These are phyloP conservation scores for Diaphora mendica DNA, from an alignment of 2,888 invertebrate species.

Conservation along the genomic window DNA sequence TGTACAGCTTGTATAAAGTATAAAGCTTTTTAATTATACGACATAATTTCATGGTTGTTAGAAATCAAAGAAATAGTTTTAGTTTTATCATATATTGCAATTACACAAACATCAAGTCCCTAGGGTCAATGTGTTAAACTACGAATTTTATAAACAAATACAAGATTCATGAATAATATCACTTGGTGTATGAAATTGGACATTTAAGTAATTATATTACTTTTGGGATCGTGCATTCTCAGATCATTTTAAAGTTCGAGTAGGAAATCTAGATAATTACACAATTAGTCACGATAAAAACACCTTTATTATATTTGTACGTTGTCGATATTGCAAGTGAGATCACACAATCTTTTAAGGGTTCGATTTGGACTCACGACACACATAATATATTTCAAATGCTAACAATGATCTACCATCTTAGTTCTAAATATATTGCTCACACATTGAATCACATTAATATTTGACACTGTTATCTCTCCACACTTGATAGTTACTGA, in stretches of 20 bases:
- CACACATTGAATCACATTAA: slow-evolving; percentile 68
- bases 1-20: too few relatives aligned
- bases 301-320: neutral
- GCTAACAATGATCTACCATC: slow-evolving; percentile 21
- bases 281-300: neutral
- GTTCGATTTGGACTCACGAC: slow-evolving; percentile 2
- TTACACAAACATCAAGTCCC: neutral
- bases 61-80: neutral
- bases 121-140: neutral
- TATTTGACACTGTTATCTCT: slow-evolving; percentile 54
- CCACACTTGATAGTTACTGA: slow-evolving; percentile 20
- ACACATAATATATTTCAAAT: slow-evolving; percentile 15
- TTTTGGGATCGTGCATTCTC: neutral
- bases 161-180: neutral
- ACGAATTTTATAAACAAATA: neutral
- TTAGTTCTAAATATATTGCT: slow-evolving; percentile 62
- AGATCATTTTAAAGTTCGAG: neutral
- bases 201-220: slow-evolving; percentile 5
- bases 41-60: neutral
- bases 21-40: too few relatives aligned
- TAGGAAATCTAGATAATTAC: neutral
- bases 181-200: neutral
- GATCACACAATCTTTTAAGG: neutral
- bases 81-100: neutral
- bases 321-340: neutral